Percentiles rank a stretch among this genome's conserved stretches.
Conservation (phyloP, 2,888 invertebrate genomes). For the Cheilosia variabilis region DNA sequence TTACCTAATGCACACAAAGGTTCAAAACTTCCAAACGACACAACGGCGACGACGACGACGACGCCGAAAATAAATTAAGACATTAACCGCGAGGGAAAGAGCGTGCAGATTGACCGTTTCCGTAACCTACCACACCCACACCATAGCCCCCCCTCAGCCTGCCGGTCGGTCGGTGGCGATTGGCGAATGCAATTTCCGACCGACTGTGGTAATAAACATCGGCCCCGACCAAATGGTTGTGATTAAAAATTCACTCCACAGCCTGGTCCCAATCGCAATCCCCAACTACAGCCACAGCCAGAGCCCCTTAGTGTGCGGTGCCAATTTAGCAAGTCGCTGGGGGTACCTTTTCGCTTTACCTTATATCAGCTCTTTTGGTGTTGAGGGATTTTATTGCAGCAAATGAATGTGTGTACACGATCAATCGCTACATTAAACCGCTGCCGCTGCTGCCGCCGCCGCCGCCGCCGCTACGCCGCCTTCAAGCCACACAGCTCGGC, state of each 20-base stretch:
- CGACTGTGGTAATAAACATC: slow-evolving; percentile 54
- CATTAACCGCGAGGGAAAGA: slow-evolving; percentile 49
- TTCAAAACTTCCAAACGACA: neutral
- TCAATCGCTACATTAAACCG: slow-evolving; percentile 71
- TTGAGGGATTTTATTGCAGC: slow-evolving; percentile 70
- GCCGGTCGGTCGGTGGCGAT: neutral
- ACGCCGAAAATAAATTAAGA: slow-evolving; percentile 66
- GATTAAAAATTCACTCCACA: slow-evolving; percentile 47
- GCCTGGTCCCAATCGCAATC: slow-evolving; percentile 7
- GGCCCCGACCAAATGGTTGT: slow-evolving; percentile 14
- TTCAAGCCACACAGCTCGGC: slow-evolving; percentile 23
- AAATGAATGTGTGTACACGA: slow-evolving; percentile 72
- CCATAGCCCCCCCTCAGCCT: slow-evolving; percentile 9
- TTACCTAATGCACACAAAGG: slow-evolving; percentile 47
- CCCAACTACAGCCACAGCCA: neutral
- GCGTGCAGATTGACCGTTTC: slow-evolving; percentile 53
- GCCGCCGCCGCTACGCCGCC: too few relatives aligned
- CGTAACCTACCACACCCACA: slow-evolving; percentile 65
- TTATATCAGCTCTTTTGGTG: slow-evolving; percentile 53
- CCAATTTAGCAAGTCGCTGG: slow-evolving; percentile 27
- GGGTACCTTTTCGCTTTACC: neutral
- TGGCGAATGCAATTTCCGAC: slow-evolving; percentile 46
- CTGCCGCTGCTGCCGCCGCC: slow-evolving; percentile 28
- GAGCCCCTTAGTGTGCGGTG: slow-evolving; percentile 26
- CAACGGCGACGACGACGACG: neutral